These are phyloP conservation scores for Blastomussa wellsi DNA, from an alignment of 92 coral and sea anemone genomes.

Conservation along the genomic window DNA sequence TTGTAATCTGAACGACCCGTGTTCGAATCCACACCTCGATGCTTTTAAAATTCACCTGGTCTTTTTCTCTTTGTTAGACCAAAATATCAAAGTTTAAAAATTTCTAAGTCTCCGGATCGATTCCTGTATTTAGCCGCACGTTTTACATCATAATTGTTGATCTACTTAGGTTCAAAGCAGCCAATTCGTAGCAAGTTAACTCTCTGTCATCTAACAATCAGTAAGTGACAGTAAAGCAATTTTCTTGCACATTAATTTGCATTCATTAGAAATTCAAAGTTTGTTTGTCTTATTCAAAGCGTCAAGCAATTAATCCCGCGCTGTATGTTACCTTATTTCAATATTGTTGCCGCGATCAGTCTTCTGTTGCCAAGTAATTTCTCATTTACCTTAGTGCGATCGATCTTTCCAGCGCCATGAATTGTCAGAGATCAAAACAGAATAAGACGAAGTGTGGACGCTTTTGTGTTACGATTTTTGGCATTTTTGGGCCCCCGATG, in stretches of 20 bases:
- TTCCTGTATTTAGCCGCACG: too few species aligned
- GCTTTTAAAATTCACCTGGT: too few species aligned
- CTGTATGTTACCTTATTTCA: neutral
- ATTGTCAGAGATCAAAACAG: neutral
- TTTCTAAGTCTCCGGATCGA: too few species aligned
- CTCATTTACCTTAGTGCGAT: neutral
- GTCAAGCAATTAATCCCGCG: constrained; percentile 3
- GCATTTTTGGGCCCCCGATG: too few species aligned
- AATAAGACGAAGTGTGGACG: neutral
- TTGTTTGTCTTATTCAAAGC: neutral
- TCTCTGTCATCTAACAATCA: neutral
- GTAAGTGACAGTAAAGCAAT: neutral
- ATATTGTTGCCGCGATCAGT: constrained; percentile 7
- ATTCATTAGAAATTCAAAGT: neutral
- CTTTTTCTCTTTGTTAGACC: too few species aligned
- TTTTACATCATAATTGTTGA: too few species aligned
- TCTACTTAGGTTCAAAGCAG: too few species aligned
- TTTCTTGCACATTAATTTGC: neutral
- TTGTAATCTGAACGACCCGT: too few species aligned
- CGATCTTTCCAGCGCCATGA: constrained; percentile 1
- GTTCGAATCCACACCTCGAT: too few species aligned
- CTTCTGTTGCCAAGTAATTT: constrained; percentile 26
- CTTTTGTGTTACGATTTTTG: neutral
- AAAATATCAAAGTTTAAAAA: too few species aligned
- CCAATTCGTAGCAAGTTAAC: neutral